Percentiles rank a stretch among this genome's conserved stretches.
Evolutionary conservation across 2,888 invertebrate species (phyloP).

Genomic region (Drosophila paracracens): DNA sequence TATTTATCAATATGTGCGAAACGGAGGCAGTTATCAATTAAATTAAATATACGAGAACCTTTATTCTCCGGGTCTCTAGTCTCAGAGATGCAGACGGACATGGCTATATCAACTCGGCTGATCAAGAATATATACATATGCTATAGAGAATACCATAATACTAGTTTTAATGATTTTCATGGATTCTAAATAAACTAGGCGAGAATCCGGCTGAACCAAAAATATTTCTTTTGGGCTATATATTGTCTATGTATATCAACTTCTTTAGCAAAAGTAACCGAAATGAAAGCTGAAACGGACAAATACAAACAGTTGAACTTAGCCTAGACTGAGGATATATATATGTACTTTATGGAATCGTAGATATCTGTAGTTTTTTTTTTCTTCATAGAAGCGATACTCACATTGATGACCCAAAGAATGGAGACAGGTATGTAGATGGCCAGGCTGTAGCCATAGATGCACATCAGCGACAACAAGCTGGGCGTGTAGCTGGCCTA

Average conservation of each 20-base stretch:
- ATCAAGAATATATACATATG: not conserved
- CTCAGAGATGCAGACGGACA: not conserved
- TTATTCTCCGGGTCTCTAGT: not conserved
- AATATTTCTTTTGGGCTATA: too few species aligned
- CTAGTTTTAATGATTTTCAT: not conserved
- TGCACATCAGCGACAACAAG: conserved; percentile 94
- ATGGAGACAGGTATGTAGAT: conserved; percentile 97
- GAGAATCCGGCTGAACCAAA: not conserved
- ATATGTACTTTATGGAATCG: not conserved
- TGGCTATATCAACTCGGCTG: not conserved
- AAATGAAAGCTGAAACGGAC: not conserved
- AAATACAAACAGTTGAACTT: not conserved
- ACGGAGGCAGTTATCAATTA: not conserved
- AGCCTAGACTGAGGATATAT: not conserved
- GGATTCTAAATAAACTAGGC: not conserved
- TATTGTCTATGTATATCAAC: too few species aligned
- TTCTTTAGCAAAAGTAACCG: not conserved
- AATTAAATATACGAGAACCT: not conserved
- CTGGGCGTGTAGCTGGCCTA: conserved; percentile 87
- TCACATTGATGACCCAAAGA: conserved; percentile 94
- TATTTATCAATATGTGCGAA: not conserved
- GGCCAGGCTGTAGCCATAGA: conserved; percentile 97
- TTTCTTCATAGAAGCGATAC: conserved; percentile 4
- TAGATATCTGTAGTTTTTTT: not conserved
- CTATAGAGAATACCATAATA: not conserved